Evolutionary conservation across 2,888 invertebrate species (phyloP), one percentile per base, ranked within the genome.

Genomic region (Noctua comes): DNA sequence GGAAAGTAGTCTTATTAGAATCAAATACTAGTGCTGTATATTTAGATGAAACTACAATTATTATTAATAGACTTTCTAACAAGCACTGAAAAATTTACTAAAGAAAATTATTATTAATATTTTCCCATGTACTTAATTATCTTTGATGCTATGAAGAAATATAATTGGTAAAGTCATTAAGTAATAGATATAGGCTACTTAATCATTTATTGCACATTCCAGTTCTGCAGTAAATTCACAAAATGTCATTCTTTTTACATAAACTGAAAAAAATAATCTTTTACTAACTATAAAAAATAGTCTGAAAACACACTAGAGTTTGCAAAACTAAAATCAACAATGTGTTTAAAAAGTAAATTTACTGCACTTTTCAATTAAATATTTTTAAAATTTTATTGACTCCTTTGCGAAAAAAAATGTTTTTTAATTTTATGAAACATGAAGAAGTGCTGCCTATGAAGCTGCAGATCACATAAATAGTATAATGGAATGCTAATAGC

Each of bases 401-500:
- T 59, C 1, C 4, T 21, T 18, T 10, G n/a, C 18, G 1, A 43
- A 43, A 64, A 21, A 62, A 18, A 62, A 6, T 13, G 3, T 24
- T 36, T 65, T 65, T 36, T 0, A 0, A 31, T 40, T 46, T 65
- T 27, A 21, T 16, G 24, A 8, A 57, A 66, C 31, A 51, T 31
- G 51, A 2, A 24, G n/a, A 65, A 81, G 31, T 31, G 6, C 57
- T 48, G 5, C 46, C 8, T 10, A 27, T 1, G 36, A 48, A 31
- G 7, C 7, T 51, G 48, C 36, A 43, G 31, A 57, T 69, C 13
- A 83, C 24, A 46, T 24, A 21, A 54, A 54, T 68, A 64, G 68
- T 71, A 31, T 65, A 71, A 71, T 73, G 36, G 16, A 69, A 31
- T 69, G 59, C 62, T 74, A 79, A 74, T 48, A 54, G 18, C 10